These are phyloP conservation scores for Listronotus oregonensis DNA, from an alignment of 1,140 invertebrate species.

Conservation along the genomic window DNA sequence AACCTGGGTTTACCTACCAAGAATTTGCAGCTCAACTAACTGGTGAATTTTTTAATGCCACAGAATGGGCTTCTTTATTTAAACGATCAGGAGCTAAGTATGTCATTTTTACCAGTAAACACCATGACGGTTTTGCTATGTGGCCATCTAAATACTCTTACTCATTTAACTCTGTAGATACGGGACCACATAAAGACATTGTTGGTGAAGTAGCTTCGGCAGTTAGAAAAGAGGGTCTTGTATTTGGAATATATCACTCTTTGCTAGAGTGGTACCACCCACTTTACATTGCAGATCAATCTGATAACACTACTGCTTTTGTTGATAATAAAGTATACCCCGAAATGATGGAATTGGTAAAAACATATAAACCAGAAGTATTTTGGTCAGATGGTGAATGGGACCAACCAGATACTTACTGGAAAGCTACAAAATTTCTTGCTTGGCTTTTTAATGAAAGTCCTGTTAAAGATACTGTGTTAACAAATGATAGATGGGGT, in stretches of 20 bases:
- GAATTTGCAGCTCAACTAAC: slow-evolving; percentile 82
- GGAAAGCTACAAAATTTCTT: slow-evolving; percentile 67
- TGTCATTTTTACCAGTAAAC: slow-evolving; percentile 36
- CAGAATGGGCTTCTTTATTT: slow-evolving; percentile 77
- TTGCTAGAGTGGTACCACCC: slow-evolving; percentile 93
- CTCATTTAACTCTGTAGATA: slow-evolving; percentile 25
- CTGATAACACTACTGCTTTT: slow-evolving; percentile 68
- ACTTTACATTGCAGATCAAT: slow-evolving; percentile 76
- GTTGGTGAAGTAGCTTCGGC: slow-evolving; percentile 71
- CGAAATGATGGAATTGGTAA: slow-evolving; percentile 75
- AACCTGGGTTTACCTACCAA: slow-evolving; percentile 80
- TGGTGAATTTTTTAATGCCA: slow-evolving; percentile 80
- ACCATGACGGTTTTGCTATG: slow-evolving; percentile 22
- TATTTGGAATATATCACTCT: slow-evolving; percentile 88
- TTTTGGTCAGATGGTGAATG: too few relatives aligned
- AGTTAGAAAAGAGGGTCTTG: slow-evolving; percentile 68
- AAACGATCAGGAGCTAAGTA: slow-evolving; percentile 77
- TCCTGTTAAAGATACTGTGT: slow-evolving; percentile 86
- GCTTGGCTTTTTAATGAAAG: slow-evolving; percentile 96
- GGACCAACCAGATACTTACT: slow-evolving; percentile 71
- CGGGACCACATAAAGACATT: slow-evolving; percentile 18
- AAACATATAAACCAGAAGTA: slow-evolving; percentile 71
- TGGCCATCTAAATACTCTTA: slow-evolving; percentile 28
- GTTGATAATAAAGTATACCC: slow-evolving; percentile 72
- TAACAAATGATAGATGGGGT: slow-evolving; percentile 90